Conservation (phyloP, 2,888 invertebrate species). For the Apamea epomidion region DNA sequence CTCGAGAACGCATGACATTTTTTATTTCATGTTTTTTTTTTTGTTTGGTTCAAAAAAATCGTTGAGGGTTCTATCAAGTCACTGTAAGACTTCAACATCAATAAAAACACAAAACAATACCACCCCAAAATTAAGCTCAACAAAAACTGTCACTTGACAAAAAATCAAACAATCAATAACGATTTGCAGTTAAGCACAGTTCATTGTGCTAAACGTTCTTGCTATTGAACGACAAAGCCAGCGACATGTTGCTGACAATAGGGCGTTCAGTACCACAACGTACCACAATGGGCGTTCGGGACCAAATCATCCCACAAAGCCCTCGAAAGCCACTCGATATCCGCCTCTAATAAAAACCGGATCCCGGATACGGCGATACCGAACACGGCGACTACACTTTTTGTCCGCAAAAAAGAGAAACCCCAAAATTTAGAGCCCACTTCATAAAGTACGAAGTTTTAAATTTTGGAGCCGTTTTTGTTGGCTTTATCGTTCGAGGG, state of each 20-base stretch:
- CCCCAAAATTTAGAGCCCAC: conserved; percentile 75
- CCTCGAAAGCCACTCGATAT: conserved; percentile 87
- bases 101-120: conserved; percentile 32
- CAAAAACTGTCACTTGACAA: conserved; percentile 53
- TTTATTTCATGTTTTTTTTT: not conserved
- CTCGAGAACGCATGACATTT: not conserved
- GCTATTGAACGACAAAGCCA: conserved; percentile 73
- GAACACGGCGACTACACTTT: conserved; percentile 59
- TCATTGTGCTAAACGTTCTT: conserved; percentile 65
- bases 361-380: conserved; percentile 81
- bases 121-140: conserved; percentile 44
- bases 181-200: conserved; percentile 61
- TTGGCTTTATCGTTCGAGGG: conserved; percentile 41
- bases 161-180: conserved; percentile 65
- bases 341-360: conserved; percentile 87
- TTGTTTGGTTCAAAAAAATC: not conserved
- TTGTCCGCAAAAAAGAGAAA: conserved; percentile 74
- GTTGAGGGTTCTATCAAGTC: not conserved
- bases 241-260: conserved; percentile 81
- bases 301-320: conserved; percentile 81
- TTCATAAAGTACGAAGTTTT: conserved; percentile 76
- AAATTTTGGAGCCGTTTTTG: conserved; percentile 70
- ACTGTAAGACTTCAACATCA: conserved; percentile 28
- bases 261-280: conserved; percentile 77
- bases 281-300: conserved; percentile 80